A percentile compares a stretch with the other conserved stretches of the same genome.
Evolutionary conservation across 53 echinoderm and acorn worm genomes (phyloP).

Genomic region (Astropecten irregularis): DNA sequence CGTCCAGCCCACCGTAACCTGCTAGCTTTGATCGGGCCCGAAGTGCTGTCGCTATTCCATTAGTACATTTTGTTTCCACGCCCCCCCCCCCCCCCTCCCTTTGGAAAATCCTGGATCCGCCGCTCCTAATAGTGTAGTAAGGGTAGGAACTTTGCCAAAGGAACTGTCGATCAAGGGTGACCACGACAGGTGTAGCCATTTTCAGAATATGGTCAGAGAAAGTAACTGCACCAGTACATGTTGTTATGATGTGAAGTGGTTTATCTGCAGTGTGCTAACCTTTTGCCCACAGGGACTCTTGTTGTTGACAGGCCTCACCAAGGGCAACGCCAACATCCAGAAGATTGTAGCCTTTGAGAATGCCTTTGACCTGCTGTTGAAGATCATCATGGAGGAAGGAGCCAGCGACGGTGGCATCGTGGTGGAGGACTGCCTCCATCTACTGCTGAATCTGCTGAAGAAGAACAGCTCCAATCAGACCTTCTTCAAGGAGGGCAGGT

Average conservation of each 20-base stretch:
- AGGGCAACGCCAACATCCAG: constrained; percentile 96
- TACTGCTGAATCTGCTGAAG: constrained; percentile 91
- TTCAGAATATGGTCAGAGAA: too few species aligned
- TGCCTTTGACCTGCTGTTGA: constrained; percentile 91
- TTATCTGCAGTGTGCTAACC: too few species aligned
- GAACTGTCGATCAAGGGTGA: not conserved
- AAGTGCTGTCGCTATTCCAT: too few species aligned
- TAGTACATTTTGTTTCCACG: too few species aligned
- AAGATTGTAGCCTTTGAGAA: constrained; percentile 99
- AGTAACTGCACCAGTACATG: too few species aligned
- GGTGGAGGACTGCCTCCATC: constrained; percentile 90
- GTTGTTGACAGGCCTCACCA: constrained; percentile 86
- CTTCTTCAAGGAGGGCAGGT: constrained; percentile 99
- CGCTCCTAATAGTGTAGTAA: too few species aligned
- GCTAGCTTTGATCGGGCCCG: too few species aligned
- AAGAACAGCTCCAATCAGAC: constrained; percentile 99
- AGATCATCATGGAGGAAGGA: constrained; percentile 97
- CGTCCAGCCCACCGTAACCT: too few species aligned
- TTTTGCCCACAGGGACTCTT: constrained; percentile 95
- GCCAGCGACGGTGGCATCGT: constrained; percentile 96
- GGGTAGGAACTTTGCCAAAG: not conserved
- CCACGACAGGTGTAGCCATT: not conserved
- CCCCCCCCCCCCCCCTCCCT: too few species aligned
- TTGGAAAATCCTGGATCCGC: too few species aligned
- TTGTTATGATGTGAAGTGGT: too few species aligned